Percentiles rank a stretch among this genome's conserved stretches.
These are phyloP conservation scores for Aeoliscus strigatus DNA, from an alignment of 2,797 vertebrate genomes.

Conservation along the genomic window DNA sequence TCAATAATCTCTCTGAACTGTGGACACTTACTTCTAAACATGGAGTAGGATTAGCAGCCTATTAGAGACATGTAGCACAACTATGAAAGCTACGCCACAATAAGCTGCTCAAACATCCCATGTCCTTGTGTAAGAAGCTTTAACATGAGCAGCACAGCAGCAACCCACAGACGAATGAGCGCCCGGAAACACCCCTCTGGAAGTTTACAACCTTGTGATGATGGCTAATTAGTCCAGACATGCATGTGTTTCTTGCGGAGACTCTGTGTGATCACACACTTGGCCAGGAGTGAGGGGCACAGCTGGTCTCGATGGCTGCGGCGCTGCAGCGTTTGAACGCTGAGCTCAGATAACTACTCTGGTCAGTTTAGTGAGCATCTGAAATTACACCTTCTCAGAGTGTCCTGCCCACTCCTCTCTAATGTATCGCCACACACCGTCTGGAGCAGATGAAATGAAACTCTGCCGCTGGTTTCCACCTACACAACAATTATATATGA, in stretches of 20 bases:
- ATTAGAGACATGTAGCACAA: conserved; percentile 32
- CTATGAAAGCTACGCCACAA: conserved; percentile 32
- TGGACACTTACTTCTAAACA: conserved; percentile 46
- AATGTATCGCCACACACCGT: conserved; percentile 14
- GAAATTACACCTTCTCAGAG: conserved; percentile 66
- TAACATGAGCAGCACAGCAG: neutral
- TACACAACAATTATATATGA: conserved; percentile 4
- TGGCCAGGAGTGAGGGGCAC: conserved; percentile 65
- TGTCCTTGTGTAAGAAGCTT: conserved; percentile 15
- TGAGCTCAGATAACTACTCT: conserved; percentile 62
- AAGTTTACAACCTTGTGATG: conserved; percentile 34
- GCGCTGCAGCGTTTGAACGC: conserved; percentile 45
- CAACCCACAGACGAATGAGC: conserved; percentile 2
- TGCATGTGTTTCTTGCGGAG: conserved; percentile 35
- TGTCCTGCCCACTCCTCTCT: conserved; percentile 19
- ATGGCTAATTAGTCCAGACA: conserved; percentile 29
- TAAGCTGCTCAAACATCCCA: conserved; percentile 36
- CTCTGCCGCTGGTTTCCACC: neutral
- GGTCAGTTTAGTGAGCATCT: conserved; percentile 52
- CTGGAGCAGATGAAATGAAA: conserved; percentile 16
- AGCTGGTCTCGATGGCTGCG: conserved; percentile 60
- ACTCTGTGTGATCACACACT: conserved; percentile 10
- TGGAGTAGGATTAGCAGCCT: conserved; percentile 39
- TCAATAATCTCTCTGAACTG: conserved; percentile 50
- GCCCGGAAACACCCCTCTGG: conserved; percentile 13